Evolutionary conservation across 2,888 invertebrate genomes (phyloP).

Genomic region (Leistus spinibarbis): DNA sequence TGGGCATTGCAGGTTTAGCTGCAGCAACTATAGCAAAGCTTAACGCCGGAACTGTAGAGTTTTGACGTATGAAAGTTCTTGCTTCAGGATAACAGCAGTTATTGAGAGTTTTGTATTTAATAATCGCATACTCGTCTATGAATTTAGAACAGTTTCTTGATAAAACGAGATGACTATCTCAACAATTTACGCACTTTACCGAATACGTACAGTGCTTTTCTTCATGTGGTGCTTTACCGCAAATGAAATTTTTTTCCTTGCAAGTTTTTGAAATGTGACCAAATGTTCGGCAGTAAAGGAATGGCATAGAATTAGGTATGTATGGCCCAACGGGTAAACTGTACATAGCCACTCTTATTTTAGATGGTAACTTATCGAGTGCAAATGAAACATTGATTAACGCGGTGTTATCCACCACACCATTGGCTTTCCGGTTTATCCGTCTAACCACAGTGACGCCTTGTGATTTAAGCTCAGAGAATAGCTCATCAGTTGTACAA

Average conservation of each 20-base stretch:
- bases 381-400: too few species aligned
- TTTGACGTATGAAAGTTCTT: background rate
- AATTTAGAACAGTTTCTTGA: constrained; percentile 39
- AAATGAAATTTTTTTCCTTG: constrained; percentile 32
- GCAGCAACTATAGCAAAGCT: too few species aligned
- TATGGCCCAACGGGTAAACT: constrained; percentile 1
- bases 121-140: constrained; percentile 39
- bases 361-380: background rate
- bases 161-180: constrained; percentile 24
- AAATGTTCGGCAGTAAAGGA: constrained; percentile 1
- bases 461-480: too few species aligned
- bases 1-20: too few species aligned
- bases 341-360: constrained; percentile 1
- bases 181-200: constrained; percentile 33
- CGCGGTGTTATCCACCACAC: too few species aligned
- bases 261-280: constrained; percentile 28
- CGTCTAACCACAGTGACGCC: too few species aligned
- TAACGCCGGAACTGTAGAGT: background rate
- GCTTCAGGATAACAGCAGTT: background rate
- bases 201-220: constrained; percentile 7
- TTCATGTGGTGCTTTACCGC: constrained; percentile 34
- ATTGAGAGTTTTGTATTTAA: constrained; percentile 11
- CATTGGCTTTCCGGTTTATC: too few species aligned
- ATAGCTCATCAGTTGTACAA: too few species aligned
- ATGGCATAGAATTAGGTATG: constrained; percentile 1